These are phyloP conservation scores for Protonibea diacanthus DNA, from an alignment of 2,797 vertebrate genomes.

Conservation along the genomic window DNA sequence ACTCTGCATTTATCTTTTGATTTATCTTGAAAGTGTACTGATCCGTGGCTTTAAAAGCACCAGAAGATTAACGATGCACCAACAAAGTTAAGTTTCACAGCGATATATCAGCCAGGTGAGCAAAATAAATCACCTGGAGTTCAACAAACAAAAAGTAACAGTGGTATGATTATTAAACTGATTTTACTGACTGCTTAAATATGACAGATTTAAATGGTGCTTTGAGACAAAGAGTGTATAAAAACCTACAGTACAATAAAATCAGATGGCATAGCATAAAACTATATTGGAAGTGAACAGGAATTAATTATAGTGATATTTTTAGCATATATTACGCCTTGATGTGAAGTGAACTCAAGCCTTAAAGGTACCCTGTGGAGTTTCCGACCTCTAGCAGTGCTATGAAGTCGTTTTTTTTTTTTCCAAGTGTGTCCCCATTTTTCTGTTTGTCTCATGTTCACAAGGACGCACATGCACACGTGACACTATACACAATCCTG, in stretches of 20 bases:
- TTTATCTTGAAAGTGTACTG: conserved; percentile 58
- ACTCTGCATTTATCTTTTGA: conserved; percentile 54
- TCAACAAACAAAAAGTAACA: conserved; percentile 12
- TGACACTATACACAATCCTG: background rate
- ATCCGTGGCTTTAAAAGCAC: conserved; percentile 49
- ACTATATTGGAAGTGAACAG: conserved; percentile 8
- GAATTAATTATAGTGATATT: conserved; percentile 5
- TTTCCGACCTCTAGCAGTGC: background rate
- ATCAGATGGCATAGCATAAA: conserved; percentile 2
- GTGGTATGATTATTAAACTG: background rate
- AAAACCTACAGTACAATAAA: conserved; percentile 22
- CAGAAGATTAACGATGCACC: conserved; percentile 54
- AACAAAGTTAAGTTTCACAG: conserved; percentile 21
- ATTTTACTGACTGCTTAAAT: conserved; percentile 9
- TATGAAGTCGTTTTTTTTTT: background rate
- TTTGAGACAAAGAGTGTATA: conserved; percentile 21
- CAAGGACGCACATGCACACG: background rate
- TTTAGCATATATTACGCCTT: conserved; percentile 10
- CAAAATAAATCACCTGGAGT: conserved; percentile 30
- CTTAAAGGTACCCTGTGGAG: conserved; percentile 23
- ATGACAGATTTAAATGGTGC: conserved; percentile 24
- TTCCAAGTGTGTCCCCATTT: background rate
- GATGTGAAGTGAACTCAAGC: conserved; percentile 26
- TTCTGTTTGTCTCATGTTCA: conserved; percentile 6
- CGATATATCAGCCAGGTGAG: conserved; percentile 18